Conservation (phyloP, 2,888 invertebrate genomes). For the Erannis defoliaria region DNA sequence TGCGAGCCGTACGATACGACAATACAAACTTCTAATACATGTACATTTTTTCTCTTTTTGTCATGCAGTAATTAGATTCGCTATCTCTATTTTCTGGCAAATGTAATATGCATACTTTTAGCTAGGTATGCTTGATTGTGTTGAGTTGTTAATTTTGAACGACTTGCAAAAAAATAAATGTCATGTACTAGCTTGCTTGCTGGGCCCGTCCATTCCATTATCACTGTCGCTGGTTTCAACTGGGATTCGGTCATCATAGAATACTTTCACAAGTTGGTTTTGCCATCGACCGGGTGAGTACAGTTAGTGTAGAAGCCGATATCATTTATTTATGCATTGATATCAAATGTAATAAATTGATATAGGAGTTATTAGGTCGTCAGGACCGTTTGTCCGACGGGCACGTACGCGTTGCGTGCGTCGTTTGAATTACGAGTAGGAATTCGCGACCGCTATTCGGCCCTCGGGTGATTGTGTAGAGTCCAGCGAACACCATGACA, state of each 20-base stretch:
- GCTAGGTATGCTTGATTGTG: no score
- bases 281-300: constrained; percentile 33
- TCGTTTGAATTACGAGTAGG: constrained; percentile 84
- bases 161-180: no score
- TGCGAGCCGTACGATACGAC: no score
- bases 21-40: no score
- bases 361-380: constrained; percentile 79
- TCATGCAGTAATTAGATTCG: no score
- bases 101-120: no score
- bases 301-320: constrained; percentile 37
- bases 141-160: no score
- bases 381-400: constrained; percentile 74
- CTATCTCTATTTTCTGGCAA: no score
- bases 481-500: constrained; percentile 76
- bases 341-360: constrained; percentile 59
- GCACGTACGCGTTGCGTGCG: constrained; percentile 77
- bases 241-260: constrained; percentile 20
- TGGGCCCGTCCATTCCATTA: no score
- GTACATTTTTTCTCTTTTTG: no score
- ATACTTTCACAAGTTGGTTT: constrained; percentile 34
- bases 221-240: constrained; percentile 4
- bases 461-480: constrained; percentile 62
- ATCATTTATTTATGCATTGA: constrained; percentile 53
- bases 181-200: no score
- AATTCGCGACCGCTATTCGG: constrained; percentile 85